Conservation (phyloP, 1,140 invertebrate genomes). For the Neuroterus valhalla region DNA sequence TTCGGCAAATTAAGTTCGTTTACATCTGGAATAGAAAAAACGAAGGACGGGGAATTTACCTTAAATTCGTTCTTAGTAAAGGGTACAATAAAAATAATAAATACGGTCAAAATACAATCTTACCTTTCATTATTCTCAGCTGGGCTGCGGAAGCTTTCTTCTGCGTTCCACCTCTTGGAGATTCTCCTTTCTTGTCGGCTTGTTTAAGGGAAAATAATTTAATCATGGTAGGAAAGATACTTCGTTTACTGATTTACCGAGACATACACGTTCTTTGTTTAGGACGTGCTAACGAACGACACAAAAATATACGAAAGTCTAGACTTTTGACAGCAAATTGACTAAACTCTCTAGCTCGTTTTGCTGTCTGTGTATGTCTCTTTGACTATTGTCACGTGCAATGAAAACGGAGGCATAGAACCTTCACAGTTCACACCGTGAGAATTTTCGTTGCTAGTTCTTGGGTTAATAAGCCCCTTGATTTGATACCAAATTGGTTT, state of each 20-base stretch:
- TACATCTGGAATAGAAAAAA: constrained; percentile 85
- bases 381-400: background rate
- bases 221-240: constrained; percentile 83
- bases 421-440: background rate
- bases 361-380: background rate
- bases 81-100: background rate
- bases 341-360: background rate
- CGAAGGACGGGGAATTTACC: constrained; percentile 32
- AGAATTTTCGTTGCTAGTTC: background rate
- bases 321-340: constrained; percentile 40
- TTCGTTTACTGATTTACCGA: constrained; percentile 21
- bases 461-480: background rate
- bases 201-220: constrained; percentile 98
- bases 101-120: constrained; percentile 6
- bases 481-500: background rate
- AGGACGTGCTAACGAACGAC: constrained; percentile 38
- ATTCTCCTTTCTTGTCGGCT: constrained; percentile 97
- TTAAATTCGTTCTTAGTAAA: constrained; percentile 39
- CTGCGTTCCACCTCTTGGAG: constrained; percentile 84
- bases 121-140: constrained; percentile 97
- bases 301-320: constrained; percentile 45
- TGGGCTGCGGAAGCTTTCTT: constrained; percentile 97
- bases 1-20: constrained; percentile 98
- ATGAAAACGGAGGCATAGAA: background rate
- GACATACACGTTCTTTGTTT: constrained; percentile 37